Evolutionary conservation across 2,113 vertebrate species (phyloP), one percentile per base, ranked within the genome.

Genomic region (Myrmecobius fasciatus): DNA sequence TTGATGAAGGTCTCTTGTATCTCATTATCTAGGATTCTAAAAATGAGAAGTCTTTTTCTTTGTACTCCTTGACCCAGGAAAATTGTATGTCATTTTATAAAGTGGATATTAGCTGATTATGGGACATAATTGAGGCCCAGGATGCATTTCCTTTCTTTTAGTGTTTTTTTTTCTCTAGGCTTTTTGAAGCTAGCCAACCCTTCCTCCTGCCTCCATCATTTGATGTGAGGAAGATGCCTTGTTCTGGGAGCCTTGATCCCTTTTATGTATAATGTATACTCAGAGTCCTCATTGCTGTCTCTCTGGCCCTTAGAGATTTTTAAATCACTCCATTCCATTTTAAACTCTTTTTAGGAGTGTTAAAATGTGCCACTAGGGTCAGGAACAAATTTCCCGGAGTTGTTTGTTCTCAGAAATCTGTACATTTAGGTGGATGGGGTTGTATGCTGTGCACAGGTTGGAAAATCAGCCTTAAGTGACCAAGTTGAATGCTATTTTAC

Each of bases 291-390:
- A 97, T 96, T 96, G 96, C 93, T 97, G 96, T 97, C 91, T 91
- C 96, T 94, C 92, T 96, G 96, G 96, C 96, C 94, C 96, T 97
- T 95, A 94, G 96, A 96, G 96, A 95, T 92, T 97, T 96, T 96
- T 36, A 60, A 97, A 94, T 94, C 94, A 96, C 96, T 97, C 97
- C 95, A 96, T 97, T 97, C 96, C 22, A 1, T 93, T 94, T 97
- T 93, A 93, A 92, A 95, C 47, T 28, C 94, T 93, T 94, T 97
- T 98, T 96, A 96, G 67, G 96, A 96, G 97, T 96, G 97, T 97
- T 97, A 94, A 96, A 97, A 56, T 91, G 91, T 46, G 54, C 53
- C 53, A 47, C 67, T 97, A 54, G 94, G 96, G 92, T 93, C 83
- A 97, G 97, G 95, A 95, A 97, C 96, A 93, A 95, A 46, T 96